Evolutionary conservation across 2,113 vertebrate species (phyloP).

Genomic region (Chinchilla lanigera): DNA sequence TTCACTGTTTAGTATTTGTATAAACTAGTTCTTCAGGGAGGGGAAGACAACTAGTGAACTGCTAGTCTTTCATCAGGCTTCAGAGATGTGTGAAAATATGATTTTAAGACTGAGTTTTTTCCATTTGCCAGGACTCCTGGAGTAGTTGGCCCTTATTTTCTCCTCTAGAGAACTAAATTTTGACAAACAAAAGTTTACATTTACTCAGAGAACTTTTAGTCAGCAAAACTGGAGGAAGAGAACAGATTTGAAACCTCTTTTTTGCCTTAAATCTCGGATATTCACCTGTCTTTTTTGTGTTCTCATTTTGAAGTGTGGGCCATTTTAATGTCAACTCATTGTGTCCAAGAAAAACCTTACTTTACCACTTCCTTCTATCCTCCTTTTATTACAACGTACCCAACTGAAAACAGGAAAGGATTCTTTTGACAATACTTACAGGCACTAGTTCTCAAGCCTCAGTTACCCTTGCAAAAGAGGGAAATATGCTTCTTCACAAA

Average conservation of each 20-base stretch:
- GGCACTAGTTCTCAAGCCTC: not conserved
- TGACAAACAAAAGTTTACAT: not conserved
- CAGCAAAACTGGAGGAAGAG: not conserved
- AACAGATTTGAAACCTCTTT: slow-evolving; percentile 38
- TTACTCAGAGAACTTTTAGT: not conserved
- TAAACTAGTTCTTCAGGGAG: not conserved
- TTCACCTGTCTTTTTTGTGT: not conserved
- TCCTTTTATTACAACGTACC: not conserved
- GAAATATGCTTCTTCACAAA: slow-evolving; percentile 17
- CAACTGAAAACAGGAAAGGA: slow-evolving; percentile 5
- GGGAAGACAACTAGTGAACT: not conserved
- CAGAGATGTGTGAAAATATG: not conserved
- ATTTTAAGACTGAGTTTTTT: not conserved
- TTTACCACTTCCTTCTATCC: slow-evolving; percentile 4
- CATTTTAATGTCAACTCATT: not conserved
- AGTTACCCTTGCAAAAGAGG: not conserved
- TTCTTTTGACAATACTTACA: slow-evolving; percentile 42
- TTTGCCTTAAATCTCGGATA: not conserved
- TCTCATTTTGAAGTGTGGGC: slow-evolving; percentile 4
- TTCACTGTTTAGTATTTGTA: not conserved
- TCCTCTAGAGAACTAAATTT: not conserved
- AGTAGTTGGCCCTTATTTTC: not conserved
- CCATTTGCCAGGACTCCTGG: not conserved
- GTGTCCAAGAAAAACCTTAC: not conserved
- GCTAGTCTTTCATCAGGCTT: not conserved